phyloP scores from a whole-genome alignment of 2,888 invertebrate species.

The Volucella bombylans region DNA sequence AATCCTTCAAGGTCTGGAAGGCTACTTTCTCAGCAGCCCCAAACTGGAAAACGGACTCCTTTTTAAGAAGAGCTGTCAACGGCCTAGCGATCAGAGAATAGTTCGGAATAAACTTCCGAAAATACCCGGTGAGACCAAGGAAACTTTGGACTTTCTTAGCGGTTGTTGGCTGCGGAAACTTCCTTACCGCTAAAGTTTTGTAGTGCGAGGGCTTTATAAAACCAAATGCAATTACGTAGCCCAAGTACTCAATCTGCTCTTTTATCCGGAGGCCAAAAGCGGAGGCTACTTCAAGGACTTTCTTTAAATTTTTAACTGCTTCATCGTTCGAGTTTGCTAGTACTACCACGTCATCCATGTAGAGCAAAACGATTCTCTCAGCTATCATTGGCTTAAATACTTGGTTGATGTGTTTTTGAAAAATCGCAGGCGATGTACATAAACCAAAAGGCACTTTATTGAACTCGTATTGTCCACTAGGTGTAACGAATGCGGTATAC shows the following conservation, averaged over 20 bases:
- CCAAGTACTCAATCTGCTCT: slow-evolving; percentile 45
- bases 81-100: neutral
- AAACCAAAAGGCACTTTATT: no score
- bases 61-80: neutral
- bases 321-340: neutral
- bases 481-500: no score
- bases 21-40: neutral
- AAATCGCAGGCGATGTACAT: slow-evolving; percentile 11
- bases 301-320: neutral
- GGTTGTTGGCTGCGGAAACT: slow-evolving; percentile 19
- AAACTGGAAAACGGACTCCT: neutral
- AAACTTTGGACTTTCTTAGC: slow-evolving; percentile 5
- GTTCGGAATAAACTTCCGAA: slow-evolving; percentile 28
- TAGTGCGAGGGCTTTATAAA: slow-evolving; percentile 19
- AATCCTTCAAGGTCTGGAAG: neutral
- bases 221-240: slow-evolving; percentile 24
- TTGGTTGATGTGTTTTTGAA: slow-evolving; percentile 42
- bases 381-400: neutral
- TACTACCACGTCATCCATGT: neutral
- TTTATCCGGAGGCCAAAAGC: neutral
- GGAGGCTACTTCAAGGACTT: slow-evolving; percentile 1
- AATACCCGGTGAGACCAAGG: slow-evolving; percentile 16
- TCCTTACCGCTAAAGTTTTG: slow-evolving; percentile 35
- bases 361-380: neutral
- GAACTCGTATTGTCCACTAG: no score